Percentiles rank a stretch among this genome's conserved stretches.
phyloP scores from a whole-genome alignment of 2,797 vertebrate genomes.

The Sarcophilus harrisii region DNA sequence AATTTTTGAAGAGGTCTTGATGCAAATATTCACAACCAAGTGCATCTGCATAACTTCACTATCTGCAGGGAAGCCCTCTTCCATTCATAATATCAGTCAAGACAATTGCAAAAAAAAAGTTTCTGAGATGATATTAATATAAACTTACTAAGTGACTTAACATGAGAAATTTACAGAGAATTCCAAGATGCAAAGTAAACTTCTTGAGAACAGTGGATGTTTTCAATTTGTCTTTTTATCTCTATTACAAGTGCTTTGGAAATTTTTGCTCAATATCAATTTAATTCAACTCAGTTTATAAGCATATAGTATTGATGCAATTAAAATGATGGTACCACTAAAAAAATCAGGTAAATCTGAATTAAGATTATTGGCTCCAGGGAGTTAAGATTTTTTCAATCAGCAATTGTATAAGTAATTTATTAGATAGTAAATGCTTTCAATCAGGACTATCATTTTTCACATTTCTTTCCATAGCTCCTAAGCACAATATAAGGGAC shows the following conservation, averaged over 20 bases:
- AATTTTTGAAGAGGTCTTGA: not conserved
- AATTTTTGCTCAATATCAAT: not conserved
- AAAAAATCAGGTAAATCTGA: not conserved
- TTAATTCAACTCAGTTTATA: not conserved
- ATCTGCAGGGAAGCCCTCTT: not conserved
- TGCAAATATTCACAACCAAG: not conserved
- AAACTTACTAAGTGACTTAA: not conserved
- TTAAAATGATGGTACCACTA: not conserved
- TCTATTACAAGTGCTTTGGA: not conserved
- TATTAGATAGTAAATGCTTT: not conserved
- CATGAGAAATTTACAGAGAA: not conserved
- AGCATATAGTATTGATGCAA: not conserved
- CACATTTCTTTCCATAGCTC: not conserved
- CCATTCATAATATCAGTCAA: not conserved
- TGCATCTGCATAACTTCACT: not conserved
- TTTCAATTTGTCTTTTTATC: not conserved
- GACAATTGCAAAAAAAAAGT: not conserved
- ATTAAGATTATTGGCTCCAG: not conserved
- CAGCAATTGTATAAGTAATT: not conserved
- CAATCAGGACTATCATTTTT: not conserved
- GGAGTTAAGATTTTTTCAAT: not conserved
- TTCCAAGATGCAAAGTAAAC: not conserved
- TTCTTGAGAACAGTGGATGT: not conserved
- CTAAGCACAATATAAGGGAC: not conserved
- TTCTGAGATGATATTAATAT: not conserved